Conservation (phyloP, 2,113 vertebrate genomes). For the Carassius carassius region DNA sequence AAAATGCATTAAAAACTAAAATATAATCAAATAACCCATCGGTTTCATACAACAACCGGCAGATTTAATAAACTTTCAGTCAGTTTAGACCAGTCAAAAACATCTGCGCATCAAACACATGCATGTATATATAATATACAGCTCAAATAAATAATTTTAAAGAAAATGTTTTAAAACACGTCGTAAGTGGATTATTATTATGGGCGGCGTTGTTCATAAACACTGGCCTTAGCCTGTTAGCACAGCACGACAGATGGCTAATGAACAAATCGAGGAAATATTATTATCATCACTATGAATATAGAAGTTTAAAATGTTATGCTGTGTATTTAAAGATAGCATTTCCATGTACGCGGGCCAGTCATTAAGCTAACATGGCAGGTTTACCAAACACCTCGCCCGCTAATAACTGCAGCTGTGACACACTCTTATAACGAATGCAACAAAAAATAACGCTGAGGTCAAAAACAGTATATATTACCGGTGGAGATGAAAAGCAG, state of each 20-base stretch:
- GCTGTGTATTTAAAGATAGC: too few relatives aligned
- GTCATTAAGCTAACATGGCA: neutral
- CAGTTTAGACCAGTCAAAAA: neutral
- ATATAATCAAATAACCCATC: neutral
- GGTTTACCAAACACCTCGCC: conserved; percentile 12
- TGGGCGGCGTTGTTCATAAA: neutral
- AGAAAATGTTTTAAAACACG: neutral
- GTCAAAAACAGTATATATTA: conserved; percentile 50
- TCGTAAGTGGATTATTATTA: neutral
- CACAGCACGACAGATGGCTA: neutral
- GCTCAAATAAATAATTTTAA: neutral
- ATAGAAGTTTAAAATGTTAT: neutral
- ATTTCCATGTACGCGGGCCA: neutral
- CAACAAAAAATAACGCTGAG: neutral
- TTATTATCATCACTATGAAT: neutral
- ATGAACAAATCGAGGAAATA: neutral
- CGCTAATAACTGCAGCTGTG: neutral
- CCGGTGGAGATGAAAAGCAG: conserved; percentile 74
- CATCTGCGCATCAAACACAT: neutral
- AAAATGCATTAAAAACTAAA: neutral
- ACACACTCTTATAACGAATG: neutral
- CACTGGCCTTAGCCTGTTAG: too few relatives aligned
- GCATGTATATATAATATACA: neutral
- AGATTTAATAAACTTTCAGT: neutral
- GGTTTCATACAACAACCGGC: too few relatives aligned